Base-by-base conservation (phyloP, 2,113 vertebrate genomes). In the Casuarius casuarius region DNA sequence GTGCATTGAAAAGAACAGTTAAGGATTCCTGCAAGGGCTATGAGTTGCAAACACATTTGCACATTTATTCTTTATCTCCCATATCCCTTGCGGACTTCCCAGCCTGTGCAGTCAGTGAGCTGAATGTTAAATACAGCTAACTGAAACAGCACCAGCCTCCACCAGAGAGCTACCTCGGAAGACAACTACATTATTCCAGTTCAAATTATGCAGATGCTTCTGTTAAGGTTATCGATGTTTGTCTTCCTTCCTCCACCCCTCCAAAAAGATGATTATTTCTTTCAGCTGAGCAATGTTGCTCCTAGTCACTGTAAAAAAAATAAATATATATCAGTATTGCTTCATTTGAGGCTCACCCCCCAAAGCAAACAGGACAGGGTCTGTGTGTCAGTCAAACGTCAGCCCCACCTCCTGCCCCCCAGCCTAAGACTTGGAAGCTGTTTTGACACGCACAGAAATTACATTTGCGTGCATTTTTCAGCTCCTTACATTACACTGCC, bases 401-500 rank as follows among this genome's bases (percentile, higher is more conserved):
- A 25, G 44, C n/a, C 35, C 16, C 79, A 5, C 6, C 46, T 48
- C 46, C 7, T 19, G 17, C 46, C 46, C 68, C 68, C 68, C 29
- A 21, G 33, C 33, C 61, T 31, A 0, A 1, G 49, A 5, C 29
- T 0, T 1, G 42, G 62, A 54, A 76, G 62, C 70, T 3, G 65
- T 4, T 74, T 35, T 19, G 28, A 31, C 61, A 38, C 1, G 1
- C 3, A 28, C 23, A 46, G 35, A 38, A 38, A 38, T 38, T 38
- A 38, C 38, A 38, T 38, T 38, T 38, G 44, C 5, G 44, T 15
- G 16, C 9, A 44, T 46, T 44, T 46, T 4, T 26, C 48, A 10
- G 87, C 75, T 48, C 61, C 91, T 82, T 73, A 91, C 79, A 5
- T 58, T 66, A 74, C 92, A 95, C 52, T 86, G 97, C 97, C 95